These are phyloP conservation scores for Poecile montanus DNA, from an alignment of 2,797 vertebrate genomes.

Conservation along the genomic window DNA sequence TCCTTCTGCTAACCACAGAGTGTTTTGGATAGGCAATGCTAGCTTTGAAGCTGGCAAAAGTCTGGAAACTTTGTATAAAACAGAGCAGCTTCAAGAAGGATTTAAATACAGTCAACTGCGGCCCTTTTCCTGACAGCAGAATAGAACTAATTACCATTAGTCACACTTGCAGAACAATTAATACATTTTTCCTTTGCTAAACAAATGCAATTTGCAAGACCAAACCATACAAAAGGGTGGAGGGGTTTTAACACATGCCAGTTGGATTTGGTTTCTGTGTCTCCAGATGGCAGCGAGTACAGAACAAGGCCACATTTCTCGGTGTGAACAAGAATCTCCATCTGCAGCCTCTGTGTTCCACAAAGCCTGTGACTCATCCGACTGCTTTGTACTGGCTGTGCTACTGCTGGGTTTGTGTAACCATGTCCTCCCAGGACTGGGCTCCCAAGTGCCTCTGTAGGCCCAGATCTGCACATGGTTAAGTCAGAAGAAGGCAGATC, in stretches of 20 bases:
- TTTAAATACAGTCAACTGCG: neutral
- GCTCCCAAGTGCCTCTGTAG: neutral
- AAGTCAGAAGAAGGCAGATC: neutral
- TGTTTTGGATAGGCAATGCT: neutral
- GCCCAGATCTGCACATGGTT: neutral
- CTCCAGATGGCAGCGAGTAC: constrained; percentile 7
- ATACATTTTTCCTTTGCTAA: constrained; percentile 52
- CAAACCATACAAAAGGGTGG: constrained; percentile 41
- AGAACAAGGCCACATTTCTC: neutral
- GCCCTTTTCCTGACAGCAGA: constrained; percentile 39
- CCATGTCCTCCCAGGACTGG: neutral
- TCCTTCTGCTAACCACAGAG: neutral
- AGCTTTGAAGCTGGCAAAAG: constrained; percentile 11
- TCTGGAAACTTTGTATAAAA: neutral
- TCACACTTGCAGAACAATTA: constrained; percentile 55
- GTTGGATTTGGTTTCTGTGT: constrained; percentile 22
- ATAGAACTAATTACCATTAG: constrained; percentile 40
- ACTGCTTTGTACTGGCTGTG: constrained; percentile 16
- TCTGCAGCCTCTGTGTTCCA: constrained; percentile 15
- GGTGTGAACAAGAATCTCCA: neutral
- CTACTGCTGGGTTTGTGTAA: constrained; percentile 8
- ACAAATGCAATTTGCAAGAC: constrained; percentile 42
- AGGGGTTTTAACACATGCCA: constrained; percentile 28
- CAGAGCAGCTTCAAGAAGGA: neutral
- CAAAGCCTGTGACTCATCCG: constrained; percentile 28